Conservation (phyloP, 2,113 vertebrate species). For the Octodon degus region DNA sequence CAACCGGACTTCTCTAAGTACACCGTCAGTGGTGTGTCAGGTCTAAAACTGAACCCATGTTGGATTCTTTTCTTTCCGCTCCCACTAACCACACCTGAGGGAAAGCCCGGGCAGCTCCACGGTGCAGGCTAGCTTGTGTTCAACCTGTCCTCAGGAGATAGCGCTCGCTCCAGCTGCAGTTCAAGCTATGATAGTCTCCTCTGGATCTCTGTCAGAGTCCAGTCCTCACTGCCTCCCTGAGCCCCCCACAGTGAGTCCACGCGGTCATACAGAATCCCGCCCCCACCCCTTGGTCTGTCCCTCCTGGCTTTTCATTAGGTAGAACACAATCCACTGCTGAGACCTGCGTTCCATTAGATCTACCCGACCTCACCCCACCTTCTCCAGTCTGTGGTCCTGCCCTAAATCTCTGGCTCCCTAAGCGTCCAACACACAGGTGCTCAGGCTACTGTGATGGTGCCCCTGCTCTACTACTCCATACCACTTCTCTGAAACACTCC, state of each 20-base stretch:
- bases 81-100: not conserved
- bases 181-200: not conserved
- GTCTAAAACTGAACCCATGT: not conserved
- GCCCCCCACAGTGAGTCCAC: not conserved
- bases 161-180: not conserved
- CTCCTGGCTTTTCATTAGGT: not conserved
- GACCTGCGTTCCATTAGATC: not conserved
- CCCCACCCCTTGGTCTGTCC: too few species aligned
- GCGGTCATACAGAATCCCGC: not conserved
- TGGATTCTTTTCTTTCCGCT: not conserved
- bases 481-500: not conserved
- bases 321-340: not conserved
- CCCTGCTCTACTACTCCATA: not conserved
- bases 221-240: not conserved
- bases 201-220: not conserved
- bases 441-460: not conserved
- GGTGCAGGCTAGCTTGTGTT: not conserved
- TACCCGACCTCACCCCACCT: not conserved
- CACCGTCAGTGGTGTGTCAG: not conserved
- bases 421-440: not conserved
- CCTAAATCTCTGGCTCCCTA: not conserved
- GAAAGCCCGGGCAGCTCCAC: not conserved
- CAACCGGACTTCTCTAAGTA: not conserved
- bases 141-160: not conserved
- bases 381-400: not conserved